phyloP scores from a whole-genome alignment of 2,888 invertebrate genomes.

The Empis livida region DNA sequence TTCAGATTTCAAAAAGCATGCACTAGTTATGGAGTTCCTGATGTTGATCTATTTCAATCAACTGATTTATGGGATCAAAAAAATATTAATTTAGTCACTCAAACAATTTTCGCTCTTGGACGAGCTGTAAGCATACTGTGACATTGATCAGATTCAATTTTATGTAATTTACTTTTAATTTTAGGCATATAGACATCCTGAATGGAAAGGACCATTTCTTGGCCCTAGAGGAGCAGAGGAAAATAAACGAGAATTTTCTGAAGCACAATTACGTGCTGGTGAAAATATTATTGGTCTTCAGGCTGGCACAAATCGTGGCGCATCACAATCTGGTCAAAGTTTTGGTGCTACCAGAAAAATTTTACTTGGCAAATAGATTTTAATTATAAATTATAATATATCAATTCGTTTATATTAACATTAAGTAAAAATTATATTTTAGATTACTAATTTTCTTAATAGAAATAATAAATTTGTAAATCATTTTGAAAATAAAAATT shows the following conservation, averaged over 20 bases:
- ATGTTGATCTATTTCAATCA: slow-evolving; percentile 79
- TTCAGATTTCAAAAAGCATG: slow-evolving; percentile 69
- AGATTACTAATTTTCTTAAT: too few species aligned
- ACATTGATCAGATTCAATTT: background rate
- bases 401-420: too few species aligned
- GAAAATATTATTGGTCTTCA: slow-evolving; percentile 76
- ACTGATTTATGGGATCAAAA: slow-evolving; percentile 85
- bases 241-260: slow-evolving; percentile 66
- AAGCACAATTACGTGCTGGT: slow-evolving; percentile 70
- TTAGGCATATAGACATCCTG: slow-evolving; percentile 67
- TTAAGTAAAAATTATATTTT: too few species aligned
- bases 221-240: slow-evolving; percentile 82
- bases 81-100: slow-evolving; percentile 77
- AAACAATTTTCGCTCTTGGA: slow-evolving; percentile 77
- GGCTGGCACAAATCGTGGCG: slow-evolving; percentile 75
- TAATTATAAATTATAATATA: too few species aligned
- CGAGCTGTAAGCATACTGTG: slow-evolving; percentile 51
- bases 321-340: slow-evolving; percentile 74
- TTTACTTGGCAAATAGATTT: slow-evolving; percentile 55
- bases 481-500: too few species aligned
- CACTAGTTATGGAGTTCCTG: slow-evolving; percentile 70
- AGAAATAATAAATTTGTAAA: too few species aligned
- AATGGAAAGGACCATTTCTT: slow-evolving; percentile 68
- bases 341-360: slow-evolving; percentile 77
- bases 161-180: background rate